Percentiles rank a stretch among this genome's conserved stretches.
Evolutionary conservation across 2,113 vertebrate genomes (phyloP).

Genomic region (Ranitomeya imitator): DNA sequence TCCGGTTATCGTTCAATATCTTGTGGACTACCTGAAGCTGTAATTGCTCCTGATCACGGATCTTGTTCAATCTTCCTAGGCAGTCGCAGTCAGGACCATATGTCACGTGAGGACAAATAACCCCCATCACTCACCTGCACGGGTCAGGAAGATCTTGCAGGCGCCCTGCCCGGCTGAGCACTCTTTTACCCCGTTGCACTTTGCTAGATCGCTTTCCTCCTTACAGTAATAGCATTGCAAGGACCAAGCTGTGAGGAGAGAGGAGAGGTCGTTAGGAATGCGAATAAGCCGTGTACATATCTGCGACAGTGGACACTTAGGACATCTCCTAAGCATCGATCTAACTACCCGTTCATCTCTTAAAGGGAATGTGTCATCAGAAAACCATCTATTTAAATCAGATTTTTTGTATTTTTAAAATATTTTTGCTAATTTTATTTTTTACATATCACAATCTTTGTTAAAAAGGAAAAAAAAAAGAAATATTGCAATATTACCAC

Average conservation of each 20-base stretch:
- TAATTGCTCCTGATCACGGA: not conserved
- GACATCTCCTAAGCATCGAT: no score
- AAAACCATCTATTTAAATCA: no score
- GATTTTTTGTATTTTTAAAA: no score
- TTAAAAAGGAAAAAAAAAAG: no score
- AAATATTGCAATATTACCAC: no score
- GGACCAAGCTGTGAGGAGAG: not conserved
- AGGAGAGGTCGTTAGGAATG: not conserved
- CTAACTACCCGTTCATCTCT: no score
- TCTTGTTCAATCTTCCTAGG: no score
- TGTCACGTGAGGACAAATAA: not conserved
- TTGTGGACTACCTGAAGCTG: not conserved
- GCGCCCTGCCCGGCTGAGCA: not conserved
- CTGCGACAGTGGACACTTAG: not conserved
- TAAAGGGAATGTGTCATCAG: no score
- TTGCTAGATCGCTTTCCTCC: not conserved
- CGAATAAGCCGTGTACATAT: not conserved
- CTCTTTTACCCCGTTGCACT: not conserved
- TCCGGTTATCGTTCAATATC: not conserved
- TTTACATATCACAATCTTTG: no score
- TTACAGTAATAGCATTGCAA: not conserved
- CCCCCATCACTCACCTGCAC: not conserved
- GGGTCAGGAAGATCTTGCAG: not conserved
- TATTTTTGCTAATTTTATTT: no score
- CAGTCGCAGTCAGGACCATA: not conserved